These are phyloP conservation scores for Hypocryptadius cinnamomeus DNA, from an alignment of 2,113 vertebrate species.

Conservation along the genomic window DNA sequence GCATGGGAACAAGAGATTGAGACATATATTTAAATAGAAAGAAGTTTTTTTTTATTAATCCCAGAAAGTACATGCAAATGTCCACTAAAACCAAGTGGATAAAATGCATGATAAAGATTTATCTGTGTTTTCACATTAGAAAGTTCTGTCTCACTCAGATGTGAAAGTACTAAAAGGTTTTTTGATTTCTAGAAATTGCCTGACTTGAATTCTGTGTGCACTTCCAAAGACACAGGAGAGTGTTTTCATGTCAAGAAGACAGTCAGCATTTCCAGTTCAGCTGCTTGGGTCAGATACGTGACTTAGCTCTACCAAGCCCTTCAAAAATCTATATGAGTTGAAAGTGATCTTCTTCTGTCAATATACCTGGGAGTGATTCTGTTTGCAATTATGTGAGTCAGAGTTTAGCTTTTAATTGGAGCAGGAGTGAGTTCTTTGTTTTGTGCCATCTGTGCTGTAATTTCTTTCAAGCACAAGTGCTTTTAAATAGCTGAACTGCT, in stretches of 20 bases:
- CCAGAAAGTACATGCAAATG: neutral
- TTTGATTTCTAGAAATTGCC: slow-evolving; percentile 12
- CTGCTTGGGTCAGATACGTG: neutral
- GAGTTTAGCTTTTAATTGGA: slow-evolving; percentile 35
- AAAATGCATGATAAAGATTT: neutral
- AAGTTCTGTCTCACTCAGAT: neutral
- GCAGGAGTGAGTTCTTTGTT: slow-evolving; percentile 14
- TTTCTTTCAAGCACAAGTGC: slow-evolving; percentile 13
- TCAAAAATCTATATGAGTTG: neutral
- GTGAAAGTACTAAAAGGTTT: neutral
- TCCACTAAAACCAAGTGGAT: neutral
- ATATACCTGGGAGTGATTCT: slow-evolving; percentile 9
- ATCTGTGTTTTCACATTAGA: neutral
- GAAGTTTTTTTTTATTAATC: neutral
- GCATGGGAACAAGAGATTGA: neutral
- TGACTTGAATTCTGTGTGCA: neutral
- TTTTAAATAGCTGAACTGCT: neutral
- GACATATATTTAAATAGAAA: neutral
- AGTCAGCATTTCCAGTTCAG: slow-evolving; percentile 19
- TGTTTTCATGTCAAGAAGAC: neutral
- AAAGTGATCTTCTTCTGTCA: slow-evolving; percentile 2
- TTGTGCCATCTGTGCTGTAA: slow-evolving; percentile 19
- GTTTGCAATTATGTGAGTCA: neutral
- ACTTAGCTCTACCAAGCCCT: neutral
- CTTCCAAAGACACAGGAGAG: neutral